Evolutionary conservation across 2,797 vertebrate species (phyloP).

Genomic region (Smutsia gigantea): DNA sequence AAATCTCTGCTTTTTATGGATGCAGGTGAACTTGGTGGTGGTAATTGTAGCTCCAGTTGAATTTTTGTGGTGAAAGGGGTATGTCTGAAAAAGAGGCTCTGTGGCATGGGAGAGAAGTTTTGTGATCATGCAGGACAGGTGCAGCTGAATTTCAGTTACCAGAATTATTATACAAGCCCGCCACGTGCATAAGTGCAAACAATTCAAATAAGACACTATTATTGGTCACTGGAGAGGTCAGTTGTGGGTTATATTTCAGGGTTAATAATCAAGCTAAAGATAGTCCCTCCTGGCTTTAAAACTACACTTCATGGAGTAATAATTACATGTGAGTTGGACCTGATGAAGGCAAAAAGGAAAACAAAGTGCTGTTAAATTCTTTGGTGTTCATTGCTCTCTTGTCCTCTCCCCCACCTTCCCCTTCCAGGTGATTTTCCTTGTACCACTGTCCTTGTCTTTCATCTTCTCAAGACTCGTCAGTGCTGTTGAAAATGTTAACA

Average conservation of each 20-base stretch:
- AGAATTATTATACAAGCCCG: background rate
- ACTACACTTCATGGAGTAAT: background rate
- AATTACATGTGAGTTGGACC: background rate
- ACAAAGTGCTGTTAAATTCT: background rate
- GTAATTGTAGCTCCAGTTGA: background rate
- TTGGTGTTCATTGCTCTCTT: background rate
- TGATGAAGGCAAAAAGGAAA: too few relatives aligned
- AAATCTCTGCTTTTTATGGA: background rate
- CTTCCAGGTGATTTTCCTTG: background rate
- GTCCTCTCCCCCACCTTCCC: background rate
- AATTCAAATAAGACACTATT: background rate
- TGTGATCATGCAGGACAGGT: background rate
- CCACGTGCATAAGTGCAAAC: background rate
- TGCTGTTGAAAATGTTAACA: background rate
- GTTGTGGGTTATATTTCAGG: background rate
- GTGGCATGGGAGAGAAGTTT: background rate
- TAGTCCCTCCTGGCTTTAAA: background rate
- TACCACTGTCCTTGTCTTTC: accelerated
- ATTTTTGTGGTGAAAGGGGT: background rate
- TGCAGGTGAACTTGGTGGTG: background rate
- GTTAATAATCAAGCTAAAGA: background rate
- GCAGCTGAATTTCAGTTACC: background rate
- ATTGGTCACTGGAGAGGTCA: background rate
- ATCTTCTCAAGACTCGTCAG: background rate
- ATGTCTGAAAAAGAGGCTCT: background rate